Conservation (phyloP, 1,140 invertebrate species). For the Carposina sasakii region DNA sequence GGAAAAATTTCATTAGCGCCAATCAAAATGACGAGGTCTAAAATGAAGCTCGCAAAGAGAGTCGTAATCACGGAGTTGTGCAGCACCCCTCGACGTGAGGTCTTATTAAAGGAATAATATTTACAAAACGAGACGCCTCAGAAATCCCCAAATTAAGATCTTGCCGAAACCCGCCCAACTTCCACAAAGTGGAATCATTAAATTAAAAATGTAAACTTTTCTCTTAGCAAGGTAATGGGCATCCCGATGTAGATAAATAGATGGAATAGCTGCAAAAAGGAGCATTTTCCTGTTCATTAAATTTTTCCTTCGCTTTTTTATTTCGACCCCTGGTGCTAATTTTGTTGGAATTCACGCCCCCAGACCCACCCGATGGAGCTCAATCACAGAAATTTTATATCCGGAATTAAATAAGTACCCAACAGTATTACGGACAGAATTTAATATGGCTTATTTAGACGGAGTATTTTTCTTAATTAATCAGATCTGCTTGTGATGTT, state of each 20-base stretch:
- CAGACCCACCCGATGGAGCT: conserved; percentile 64
- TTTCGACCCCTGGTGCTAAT: conserved; percentile 74
- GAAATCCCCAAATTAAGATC: conserved; percentile 72
- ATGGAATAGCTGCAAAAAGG: conserved; percentile 73
- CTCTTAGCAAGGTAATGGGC: conserved; percentile 74
- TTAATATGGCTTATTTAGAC: conserved; percentile 66
- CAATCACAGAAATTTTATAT: conserved; percentile 75
- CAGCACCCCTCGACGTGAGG: conserved; percentile 67
- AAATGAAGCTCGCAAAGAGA: conserved; percentile 68
- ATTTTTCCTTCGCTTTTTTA: conserved; percentile 74
- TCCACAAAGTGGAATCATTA: conserved; percentile 74
- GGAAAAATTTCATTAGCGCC: conserved; percentile 72
- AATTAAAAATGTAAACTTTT: conserved; percentile 76
- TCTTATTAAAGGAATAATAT: conserved; percentile 73
- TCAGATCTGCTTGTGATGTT: conserved; percentile 30
- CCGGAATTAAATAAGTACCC: conserved; percentile 74
- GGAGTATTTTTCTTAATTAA: conserved; percentile 58
- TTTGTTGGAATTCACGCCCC: conserved; percentile 74
- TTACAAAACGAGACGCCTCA: conserved; percentile 72
- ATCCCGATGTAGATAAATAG: conserved; percentile 74
- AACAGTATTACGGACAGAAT: conserved; percentile 63
- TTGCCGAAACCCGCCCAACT: conserved; percentile 70
- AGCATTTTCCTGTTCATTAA: conserved; percentile 75
- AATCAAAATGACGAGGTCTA: conserved; percentile 72
- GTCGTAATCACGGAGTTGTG: conserved; percentile 70